Evolutionary conservation across 2,113 vertebrate genomes (phyloP).

Genomic region (Perca flavescens): DNA sequence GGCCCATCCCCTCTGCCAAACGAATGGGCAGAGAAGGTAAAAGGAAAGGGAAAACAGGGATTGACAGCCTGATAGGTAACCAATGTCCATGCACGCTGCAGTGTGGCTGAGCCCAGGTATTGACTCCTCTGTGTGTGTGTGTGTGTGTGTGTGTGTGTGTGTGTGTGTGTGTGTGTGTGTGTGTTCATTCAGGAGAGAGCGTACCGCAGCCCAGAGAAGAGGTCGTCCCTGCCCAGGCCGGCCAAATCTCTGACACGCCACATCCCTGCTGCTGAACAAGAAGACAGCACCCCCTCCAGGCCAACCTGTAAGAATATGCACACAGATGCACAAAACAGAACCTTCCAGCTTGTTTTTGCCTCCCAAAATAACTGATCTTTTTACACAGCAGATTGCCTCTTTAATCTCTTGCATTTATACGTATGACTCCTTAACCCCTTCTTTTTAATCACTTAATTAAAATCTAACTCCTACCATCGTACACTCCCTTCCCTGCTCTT

Average conservation of each 20-base stretch:
- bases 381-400: neutral
- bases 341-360: neutral
- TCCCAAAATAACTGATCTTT: neutral
- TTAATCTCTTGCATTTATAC: neutral
- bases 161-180: slow-evolving; percentile 12
- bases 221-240: slow-evolving; percentile 92
- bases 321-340: neutral
- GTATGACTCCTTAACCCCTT: neutral
- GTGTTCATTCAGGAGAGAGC: slow-evolving; percentile 86
- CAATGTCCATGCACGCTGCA: neutral
- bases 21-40: slow-evolving; percentile 88
- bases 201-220: slow-evolving; percentile 92
- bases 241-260: slow-evolving; percentile 93
- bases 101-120: neutral
- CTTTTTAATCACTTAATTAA: neutral
- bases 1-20: slow-evolving; percentile 76
- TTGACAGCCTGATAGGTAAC: neutral
- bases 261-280: slow-evolving; percentile 89
- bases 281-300: slow-evolving; percentile 87
- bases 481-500: slow-evolving; percentile 19
- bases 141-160: slow-evolving; percentile 4
- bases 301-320: slow-evolving; percentile 88
- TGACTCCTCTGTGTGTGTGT: slow-evolving; percentile 8
- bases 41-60: slow-evolving; percentile 48
- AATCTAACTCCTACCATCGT: slow-evolving; percentile 13